A percentile compares a stretch with the other conserved stretches of the same genome.
These are phyloP conservation scores for Cryptoleucopteryx plumbea DNA, from an alignment of 2,113 vertebrate genomes.

Conservation along the genomic window DNA sequence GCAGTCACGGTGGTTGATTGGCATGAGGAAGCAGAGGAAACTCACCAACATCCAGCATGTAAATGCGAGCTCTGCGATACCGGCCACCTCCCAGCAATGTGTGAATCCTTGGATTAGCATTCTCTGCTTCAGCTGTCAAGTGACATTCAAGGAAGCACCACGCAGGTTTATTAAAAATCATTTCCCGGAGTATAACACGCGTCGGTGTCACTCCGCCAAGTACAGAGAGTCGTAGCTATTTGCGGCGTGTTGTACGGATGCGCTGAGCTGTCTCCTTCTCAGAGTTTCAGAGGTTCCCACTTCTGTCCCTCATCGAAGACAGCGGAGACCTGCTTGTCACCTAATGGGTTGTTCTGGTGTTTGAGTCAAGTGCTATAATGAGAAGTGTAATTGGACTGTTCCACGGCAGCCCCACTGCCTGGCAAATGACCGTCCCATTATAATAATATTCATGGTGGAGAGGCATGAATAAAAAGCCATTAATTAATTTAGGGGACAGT, in stretches of 20 bases:
- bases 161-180: background rate
- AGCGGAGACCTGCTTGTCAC: background rate
- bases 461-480: background rate
- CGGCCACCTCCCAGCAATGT: background rate
- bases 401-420: background rate
- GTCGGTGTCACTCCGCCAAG: background rate
- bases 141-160: background rate
- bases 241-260: rapidly evolving
- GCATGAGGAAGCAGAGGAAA: background rate
- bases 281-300: background rate
- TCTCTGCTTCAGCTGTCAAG: background rate
- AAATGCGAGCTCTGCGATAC: background rate
- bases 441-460: background rate
- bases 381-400: background rate
- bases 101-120: background rate
- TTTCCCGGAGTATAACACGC: background rate
- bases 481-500: background rate
- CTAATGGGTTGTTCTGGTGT: background rate
- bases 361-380: background rate
- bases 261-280: background rate
- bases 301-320: background rate
- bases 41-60: background rate
- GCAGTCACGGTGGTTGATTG: background rate
- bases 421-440: background rate
- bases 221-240: background rate